Conservation (phyloP, 1,140 invertebrate species). For the Danaus plexippus region DNA sequence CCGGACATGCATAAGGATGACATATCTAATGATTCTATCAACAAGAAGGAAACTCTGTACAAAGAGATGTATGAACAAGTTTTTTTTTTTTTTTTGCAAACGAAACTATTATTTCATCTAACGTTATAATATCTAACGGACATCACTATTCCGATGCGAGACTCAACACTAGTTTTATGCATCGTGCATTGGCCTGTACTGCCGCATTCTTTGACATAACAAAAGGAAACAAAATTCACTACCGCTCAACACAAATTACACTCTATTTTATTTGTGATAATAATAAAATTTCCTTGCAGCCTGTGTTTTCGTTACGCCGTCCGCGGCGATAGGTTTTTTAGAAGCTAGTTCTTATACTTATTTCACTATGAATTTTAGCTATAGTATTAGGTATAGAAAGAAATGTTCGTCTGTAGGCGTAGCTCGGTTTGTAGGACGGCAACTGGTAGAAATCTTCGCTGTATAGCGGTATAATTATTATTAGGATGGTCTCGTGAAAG, state of each 20-base stretch:
- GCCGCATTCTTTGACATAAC: slow-evolving; percentile 28
- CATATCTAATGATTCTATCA: too few species aligned
- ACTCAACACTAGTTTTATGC: slow-evolving; percentile 63
- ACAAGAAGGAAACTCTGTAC: too few species aligned
- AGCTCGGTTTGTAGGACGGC: slow-evolving; percentile 61
- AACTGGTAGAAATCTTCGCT: slow-evolving; percentile 60
- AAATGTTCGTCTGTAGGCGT: slow-evolving; percentile 65
- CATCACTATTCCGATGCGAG: slow-evolving; percentile 50
- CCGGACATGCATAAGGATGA: too few species aligned
- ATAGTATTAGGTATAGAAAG: slow-evolving; percentile 68
- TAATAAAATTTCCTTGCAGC: slow-evolving; percentile 14
- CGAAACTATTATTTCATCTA: slow-evolving; percentile 8
- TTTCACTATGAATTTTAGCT: slow-evolving; percentile 71
- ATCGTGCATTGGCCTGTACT: slow-evolving; percentile 70
- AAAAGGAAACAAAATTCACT: slow-evolving; percentile 28
- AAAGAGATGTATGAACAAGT: too few species aligned
- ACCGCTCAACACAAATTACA: slow-evolving; percentile 16
- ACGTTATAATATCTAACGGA: slow-evolving; percentile 23
- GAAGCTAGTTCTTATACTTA: slow-evolving; percentile 69
- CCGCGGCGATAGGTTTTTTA: slow-evolving; percentile 43
- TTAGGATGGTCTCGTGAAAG: slow-evolving; percentile 23
- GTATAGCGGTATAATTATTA: slow-evolving; percentile 30
- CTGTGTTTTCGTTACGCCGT: slow-evolving; percentile 3
- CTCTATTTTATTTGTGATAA: slow-evolving; percentile 3
- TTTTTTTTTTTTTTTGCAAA: too few species aligned